Evolutionary conservation across 64 coral and sea anemone species (phyloP).

Genomic region (Pachyseris speciosa): DNA sequence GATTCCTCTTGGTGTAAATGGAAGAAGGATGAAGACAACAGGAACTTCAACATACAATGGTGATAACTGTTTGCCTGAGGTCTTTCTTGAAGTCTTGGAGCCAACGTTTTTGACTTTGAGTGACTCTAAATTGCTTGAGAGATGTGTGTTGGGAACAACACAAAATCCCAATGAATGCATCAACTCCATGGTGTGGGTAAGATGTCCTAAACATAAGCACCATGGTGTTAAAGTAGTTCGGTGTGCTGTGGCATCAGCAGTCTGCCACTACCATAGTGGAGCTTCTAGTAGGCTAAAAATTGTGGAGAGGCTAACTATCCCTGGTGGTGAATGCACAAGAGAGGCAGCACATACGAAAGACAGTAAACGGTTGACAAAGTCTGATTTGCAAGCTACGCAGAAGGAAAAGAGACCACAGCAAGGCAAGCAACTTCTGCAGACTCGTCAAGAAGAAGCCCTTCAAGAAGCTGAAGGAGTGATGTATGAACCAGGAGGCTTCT

Average conservation of each 20-base stretch:
- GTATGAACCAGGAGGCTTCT: slow-evolving; percentile 62
- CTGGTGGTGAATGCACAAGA: too few species aligned
- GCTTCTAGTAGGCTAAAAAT: too few species aligned
- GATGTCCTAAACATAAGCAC: too few species aligned
- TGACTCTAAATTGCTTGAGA: slow-evolving; percentile 43
- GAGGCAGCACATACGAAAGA: too few species aligned
- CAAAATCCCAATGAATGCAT: too few species aligned
- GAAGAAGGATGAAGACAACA: slow-evolving; percentile 30
- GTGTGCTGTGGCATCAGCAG: too few species aligned
- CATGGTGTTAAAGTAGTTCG: slow-evolving; percentile 47
- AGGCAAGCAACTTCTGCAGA: neutral
- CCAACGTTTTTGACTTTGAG: slow-evolving; percentile 38
- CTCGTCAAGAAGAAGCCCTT: slow-evolving; percentile 33
- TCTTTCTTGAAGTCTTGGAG: slow-evolving; percentile 23
- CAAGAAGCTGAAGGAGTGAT: too few species aligned
- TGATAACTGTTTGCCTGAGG: slow-evolving; percentile 21
- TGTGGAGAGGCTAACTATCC: too few species aligned
- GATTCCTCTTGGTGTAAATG: slow-evolving; percentile 68
- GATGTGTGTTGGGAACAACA: too few species aligned
- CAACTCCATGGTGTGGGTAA: too few species aligned
- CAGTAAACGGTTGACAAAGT: slow-evolving; percentile 17
- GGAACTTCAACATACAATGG: slow-evolving; percentile 14
- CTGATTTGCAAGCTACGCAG: neutral
- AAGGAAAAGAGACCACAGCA: slow-evolving; percentile 26
- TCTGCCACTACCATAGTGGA: too few species aligned